phyloP scores from a whole-genome alignment of 2,888 invertebrate genomes.

The Cosmopolites sordidus region DNA sequence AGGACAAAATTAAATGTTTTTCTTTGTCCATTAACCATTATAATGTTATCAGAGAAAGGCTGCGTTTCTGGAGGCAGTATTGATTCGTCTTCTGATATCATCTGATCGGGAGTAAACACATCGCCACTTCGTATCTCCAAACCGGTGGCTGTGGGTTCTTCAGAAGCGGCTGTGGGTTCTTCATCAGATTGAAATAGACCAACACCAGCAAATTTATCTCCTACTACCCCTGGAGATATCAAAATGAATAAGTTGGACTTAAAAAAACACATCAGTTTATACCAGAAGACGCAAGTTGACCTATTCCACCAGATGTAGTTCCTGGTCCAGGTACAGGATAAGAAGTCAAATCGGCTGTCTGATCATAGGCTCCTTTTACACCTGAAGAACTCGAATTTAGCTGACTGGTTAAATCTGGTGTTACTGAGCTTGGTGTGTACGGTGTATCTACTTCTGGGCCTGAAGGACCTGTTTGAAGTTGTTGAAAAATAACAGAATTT shows the following conservation, averaged over 20 bases:
- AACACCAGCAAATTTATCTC: no score
- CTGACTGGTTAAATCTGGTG: slow-evolving; percentile 12
- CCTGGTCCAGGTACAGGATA: background rate
- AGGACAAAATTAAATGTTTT: no score
- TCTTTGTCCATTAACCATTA: no score
- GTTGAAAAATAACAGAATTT: no score
- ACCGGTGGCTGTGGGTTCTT: slow-evolving; percentile 13
- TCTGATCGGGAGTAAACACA: slow-evolving; percentile 18
- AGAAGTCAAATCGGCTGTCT: slow-evolving; percentile 7
- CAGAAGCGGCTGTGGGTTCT: background rate
- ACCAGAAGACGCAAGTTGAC: no score
- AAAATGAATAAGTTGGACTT: no score
- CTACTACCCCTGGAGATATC: no score
- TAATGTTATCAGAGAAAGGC: no score
- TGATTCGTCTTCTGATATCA: slow-evolving; percentile 11
- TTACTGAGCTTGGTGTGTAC: slow-evolving; percentile 8
- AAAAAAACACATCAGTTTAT: no score
- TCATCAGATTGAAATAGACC: no score
- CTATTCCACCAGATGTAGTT: no score
- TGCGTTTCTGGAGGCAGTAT: background rate
- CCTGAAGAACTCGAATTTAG: slow-evolving; percentile 12
- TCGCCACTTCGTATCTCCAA: slow-evolving; percentile 15
- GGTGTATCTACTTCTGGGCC: slow-evolving; percentile 18
- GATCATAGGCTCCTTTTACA: background rate
- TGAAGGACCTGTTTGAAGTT: slow-evolving; percentile 18